Percentiles rank a stretch among this genome's conserved stretches.
Conservation (phyloP, 1,140 invertebrate genomes). For the Oreohelix idahoensis region DNA sequence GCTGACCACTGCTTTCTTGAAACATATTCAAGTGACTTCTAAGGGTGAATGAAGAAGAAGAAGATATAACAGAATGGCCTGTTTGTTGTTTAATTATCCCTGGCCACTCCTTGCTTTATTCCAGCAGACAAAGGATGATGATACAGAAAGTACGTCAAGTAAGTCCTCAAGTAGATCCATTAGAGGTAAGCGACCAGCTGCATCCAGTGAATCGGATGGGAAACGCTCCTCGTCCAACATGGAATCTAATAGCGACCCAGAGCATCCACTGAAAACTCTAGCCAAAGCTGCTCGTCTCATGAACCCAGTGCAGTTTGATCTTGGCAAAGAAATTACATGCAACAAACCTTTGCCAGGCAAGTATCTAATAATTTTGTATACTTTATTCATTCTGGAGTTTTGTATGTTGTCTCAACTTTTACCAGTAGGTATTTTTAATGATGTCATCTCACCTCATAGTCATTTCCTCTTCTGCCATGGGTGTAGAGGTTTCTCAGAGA, state of each 20-base stretch:
- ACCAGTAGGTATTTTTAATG: too few species aligned
- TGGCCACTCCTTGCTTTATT: neutral
- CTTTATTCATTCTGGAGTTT: too few species aligned
- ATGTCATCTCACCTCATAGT: too few species aligned
- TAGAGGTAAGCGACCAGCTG: slow-evolving; percentile 26
- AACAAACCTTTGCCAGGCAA: slow-evolving; percentile 87
- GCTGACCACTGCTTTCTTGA: too few species aligned
- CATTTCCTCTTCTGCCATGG: too few species aligned
- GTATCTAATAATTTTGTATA: neutral
- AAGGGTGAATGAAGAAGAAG: too few species aligned
- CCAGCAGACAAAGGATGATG: slow-evolving; percentile 44
- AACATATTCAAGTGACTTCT: too few species aligned
- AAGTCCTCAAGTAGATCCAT: slow-evolving; percentile 36
- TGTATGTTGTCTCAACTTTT: too few species aligned
- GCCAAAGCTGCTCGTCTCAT: slow-evolving; percentile 85
- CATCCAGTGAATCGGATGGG: slow-evolving; percentile 44
- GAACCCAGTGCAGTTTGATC: slow-evolving; percentile 90
- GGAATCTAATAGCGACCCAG: slow-evolving; percentile 45
- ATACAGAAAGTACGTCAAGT: slow-evolving; percentile 46
- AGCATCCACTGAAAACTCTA: slow-evolving; percentile 79
- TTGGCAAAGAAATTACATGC: slow-evolving; percentile 85
- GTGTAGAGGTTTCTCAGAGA: too few species aligned
- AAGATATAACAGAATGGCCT: too few species aligned
- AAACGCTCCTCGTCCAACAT: slow-evolving; percentile 16
- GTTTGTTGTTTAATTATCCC: too few species aligned